These are phyloP conservation scores for Calyptommatus sinebrachiatus DNA, from an alignment of 2,113 vertebrate genomes.

Conservation along the genomic window DNA sequence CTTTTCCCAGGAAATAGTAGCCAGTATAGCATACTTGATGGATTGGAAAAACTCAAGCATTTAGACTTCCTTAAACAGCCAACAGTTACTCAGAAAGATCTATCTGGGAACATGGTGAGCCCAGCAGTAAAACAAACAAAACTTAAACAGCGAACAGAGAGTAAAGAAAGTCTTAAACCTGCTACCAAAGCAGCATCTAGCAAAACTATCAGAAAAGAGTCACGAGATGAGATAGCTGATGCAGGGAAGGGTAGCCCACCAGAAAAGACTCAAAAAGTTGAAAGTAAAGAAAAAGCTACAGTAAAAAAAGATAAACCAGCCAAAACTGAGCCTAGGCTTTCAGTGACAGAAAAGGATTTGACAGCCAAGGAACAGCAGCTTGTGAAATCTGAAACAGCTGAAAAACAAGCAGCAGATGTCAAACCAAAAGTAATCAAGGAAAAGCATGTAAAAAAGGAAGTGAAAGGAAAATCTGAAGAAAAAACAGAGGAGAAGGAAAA, in stretches of 20 bases:
- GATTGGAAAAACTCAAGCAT: constrained; percentile 94
- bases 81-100: constrained; percentile 85
- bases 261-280: constrained; percentile 82
- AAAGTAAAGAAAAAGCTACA: constrained; percentile 86
- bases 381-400: constrained; percentile 74
- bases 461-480: constrained; percentile 78
- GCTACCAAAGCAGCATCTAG: constrained; percentile 76
- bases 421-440: constrained; percentile 84
- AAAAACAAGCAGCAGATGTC: constrained; percentile 82
- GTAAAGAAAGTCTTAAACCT: constrained; percentile 91
- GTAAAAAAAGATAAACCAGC: constrained; percentile 81
- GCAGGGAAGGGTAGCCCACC: constrained; percentile 70
- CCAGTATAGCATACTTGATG: constrained; percentile 90
- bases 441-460: constrained; percentile 83
- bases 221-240: constrained; percentile 85
- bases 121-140: constrained; percentile 86
- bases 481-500: constrained; percentile 88
- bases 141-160: constrained; percentile 88
- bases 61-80: constrained; percentile 92
- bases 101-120: constrained; percentile 72
- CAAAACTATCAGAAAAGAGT: constrained; percentile 83
- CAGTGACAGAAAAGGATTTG: constrained; percentile 74
- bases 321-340: constrained; percentile 72
- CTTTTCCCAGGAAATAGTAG: constrained; percentile 94
- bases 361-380: constrained; percentile 76